These are phyloP conservation scores for Ariolimax columbianus DNA, from an alignment of 2,888 invertebrate species.

Conservation along the genomic window DNA sequence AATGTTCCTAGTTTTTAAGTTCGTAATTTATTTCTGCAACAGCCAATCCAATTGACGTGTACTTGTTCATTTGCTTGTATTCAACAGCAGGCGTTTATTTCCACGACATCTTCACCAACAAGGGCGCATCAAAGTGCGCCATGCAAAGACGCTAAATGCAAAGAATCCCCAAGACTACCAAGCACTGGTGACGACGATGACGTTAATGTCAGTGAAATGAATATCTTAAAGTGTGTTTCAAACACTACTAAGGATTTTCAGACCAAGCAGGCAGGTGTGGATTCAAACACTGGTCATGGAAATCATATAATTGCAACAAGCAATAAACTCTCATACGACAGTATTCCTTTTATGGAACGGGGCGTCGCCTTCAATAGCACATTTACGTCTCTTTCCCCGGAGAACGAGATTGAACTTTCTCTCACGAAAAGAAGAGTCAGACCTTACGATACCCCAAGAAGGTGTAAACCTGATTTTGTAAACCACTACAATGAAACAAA, in stretches of 20 bases:
- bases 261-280: not conserved
- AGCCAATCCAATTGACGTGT: too few species aligned
- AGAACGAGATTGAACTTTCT: not conserved
- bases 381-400: not conserved
- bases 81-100: not conserved
- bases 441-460: not conserved
- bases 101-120: not conserved
- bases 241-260: not conserved
- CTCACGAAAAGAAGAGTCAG: not conserved
- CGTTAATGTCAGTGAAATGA: not conserved
- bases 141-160: not conserved
- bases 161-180: not conserved
- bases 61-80: not conserved
- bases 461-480: not conserved
- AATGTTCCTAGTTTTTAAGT: too few species aligned
- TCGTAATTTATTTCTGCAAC: too few species aligned
- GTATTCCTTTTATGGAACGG: slow-evolving; percentile 12
- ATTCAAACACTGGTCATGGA: not conserved
- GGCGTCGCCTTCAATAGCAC: not conserved
- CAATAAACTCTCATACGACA: not conserved
- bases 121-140: not conserved
- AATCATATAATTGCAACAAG: not conserved
- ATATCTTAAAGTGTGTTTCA: not conserved
- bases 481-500: slow-evolving; percentile 8
- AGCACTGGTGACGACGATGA: not conserved